These are phyloP conservation scores for Onthophagus taurus DNA, from an alignment of 1,140 invertebrate genomes.

Conservation along the genomic window DNA sequence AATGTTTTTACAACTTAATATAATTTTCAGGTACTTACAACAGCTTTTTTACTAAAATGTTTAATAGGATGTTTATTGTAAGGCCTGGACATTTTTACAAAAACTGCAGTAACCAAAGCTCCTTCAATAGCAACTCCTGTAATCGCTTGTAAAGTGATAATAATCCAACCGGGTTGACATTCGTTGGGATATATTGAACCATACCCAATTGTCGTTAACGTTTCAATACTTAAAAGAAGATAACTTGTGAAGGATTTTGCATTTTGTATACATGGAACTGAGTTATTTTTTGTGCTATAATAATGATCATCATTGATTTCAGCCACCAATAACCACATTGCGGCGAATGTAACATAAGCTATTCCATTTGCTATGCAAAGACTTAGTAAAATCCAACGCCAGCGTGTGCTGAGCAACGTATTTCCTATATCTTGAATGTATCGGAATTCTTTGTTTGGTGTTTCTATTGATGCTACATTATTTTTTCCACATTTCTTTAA, in stretches of 20 bases:
- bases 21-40: conserved; percentile 19
- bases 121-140: conserved; percentile 28
- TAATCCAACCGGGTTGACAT: conserved; percentile 25
- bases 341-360: conserved; percentile 25
- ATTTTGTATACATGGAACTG: conserved; percentile 9
- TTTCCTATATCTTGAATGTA: conserved; percentile 51
- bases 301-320: conserved; percentile 24
- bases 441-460: conserved; percentile 29
- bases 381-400: conserved; percentile 48
- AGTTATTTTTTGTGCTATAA: conserved; percentile 12
- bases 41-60: conserved; percentile 30
- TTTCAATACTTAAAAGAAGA: conserved; percentile 29
- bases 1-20: neutral
- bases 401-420: conserved; percentile 50
- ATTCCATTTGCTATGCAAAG: conserved; percentile 33
- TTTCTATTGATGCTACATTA: conserved; percentile 21
- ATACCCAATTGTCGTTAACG: conserved; percentile 29
- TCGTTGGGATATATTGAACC: conserved; percentile 28
- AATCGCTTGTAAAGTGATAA: conserved; percentile 25
- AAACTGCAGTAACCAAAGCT: conserved; percentile 27
- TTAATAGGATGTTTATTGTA: conserved; percentile 17
- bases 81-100: conserved; percentile 29
- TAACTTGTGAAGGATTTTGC: conserved; percentile 21
- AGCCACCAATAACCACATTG: conserved; percentile 26
- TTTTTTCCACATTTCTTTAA: conserved; percentile 24